These are phyloP conservation scores for Zosterops japonicus DNA, from an alignment of 2,113 vertebrate species.

Conservation along the genomic window DNA sequence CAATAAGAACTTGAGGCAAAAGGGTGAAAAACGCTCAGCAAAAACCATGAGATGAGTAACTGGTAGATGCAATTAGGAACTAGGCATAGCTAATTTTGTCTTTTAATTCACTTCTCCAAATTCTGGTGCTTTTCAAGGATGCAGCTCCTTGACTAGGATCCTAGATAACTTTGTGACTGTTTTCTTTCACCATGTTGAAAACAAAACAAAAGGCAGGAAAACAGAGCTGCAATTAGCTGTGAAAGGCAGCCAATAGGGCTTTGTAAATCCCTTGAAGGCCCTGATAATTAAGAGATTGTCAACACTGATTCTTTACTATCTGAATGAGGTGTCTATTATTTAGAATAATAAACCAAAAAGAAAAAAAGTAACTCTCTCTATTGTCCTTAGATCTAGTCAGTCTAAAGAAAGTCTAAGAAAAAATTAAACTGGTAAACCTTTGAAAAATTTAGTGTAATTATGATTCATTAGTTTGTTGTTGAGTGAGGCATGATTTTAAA, in stretches of 20 bases:
- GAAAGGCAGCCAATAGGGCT: not conserved
- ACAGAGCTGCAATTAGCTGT: not conserved
- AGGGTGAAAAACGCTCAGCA: not conserved
- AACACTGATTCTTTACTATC: not conserved
- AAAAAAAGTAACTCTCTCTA: not conserved
- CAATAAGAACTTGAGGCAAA: not conserved
- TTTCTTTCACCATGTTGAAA: not conserved
- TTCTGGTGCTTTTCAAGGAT: not conserved
- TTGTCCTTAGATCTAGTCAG: not conserved
- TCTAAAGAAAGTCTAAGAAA: not conserved
- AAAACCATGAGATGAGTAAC: not conserved
- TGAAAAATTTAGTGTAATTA: not conserved
- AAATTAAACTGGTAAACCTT: not conserved
- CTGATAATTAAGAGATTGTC: conserved; percentile 14
- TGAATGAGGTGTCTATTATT: not conserved
- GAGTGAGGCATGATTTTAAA: not conserved
- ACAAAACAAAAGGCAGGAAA: not conserved
- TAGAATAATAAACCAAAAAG: not conserved
- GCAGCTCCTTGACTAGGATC: not conserved
- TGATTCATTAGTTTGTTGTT: not conserved
- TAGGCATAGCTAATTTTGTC: not conserved
- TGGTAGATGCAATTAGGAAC: not conserved
- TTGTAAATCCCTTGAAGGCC: conserved; percentile 13
- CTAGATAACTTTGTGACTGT: not conserved
- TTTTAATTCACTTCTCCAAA: not conserved